Conservation (phyloP, 2,797 vertebrate species). For the Esox masquinongy region DNA sequence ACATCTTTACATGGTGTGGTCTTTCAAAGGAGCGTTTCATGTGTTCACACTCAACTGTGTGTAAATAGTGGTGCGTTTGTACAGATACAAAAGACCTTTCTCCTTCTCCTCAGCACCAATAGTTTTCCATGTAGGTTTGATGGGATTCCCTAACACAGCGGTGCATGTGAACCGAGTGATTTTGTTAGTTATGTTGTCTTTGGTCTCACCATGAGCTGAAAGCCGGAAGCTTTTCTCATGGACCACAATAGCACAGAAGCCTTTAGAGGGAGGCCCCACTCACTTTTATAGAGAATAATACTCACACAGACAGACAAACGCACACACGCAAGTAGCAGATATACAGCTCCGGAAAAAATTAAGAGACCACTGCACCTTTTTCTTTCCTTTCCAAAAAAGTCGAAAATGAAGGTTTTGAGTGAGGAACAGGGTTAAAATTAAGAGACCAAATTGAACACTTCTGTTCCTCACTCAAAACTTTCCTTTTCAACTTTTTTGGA, state of each 20-base stretch:
- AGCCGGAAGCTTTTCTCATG: slow-evolving; percentile 56
- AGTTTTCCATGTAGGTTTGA: not conserved
- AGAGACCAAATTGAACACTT: too few species aligned
- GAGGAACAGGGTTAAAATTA: too few species aligned
- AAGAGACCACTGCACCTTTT: too few species aligned
- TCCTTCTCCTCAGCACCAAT: slow-evolving; percentile 41
- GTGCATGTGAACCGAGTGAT: not conserved
- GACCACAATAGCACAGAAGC: slow-evolving; percentile 61
- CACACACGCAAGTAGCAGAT: not conserved
- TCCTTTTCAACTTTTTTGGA: too few species aligned
- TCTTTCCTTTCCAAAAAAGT: too few species aligned
- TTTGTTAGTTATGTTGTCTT: slow-evolving; percentile 32
- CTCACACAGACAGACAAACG: not conserved
- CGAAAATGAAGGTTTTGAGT: too few species aligned
- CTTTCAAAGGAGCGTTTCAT: slow-evolving; percentile 26
- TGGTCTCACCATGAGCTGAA: slow-evolving; percentile 32
- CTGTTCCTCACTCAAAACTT: too few species aligned
- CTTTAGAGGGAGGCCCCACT: slow-evolving; percentile 61
- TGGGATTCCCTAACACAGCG: not conserved
- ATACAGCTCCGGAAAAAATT: too few species aligned
- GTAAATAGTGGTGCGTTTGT: slow-evolving; percentile 26
- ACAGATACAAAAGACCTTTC: slow-evolving; percentile 28
- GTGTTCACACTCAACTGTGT: not conserved
- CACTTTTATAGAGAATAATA: slow-evolving; percentile 62
- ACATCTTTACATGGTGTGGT: slow-evolving; percentile 10